Base-by-base conservation (phyloP, 1,140 invertebrate species). In the Bombus huntii region DNA sequence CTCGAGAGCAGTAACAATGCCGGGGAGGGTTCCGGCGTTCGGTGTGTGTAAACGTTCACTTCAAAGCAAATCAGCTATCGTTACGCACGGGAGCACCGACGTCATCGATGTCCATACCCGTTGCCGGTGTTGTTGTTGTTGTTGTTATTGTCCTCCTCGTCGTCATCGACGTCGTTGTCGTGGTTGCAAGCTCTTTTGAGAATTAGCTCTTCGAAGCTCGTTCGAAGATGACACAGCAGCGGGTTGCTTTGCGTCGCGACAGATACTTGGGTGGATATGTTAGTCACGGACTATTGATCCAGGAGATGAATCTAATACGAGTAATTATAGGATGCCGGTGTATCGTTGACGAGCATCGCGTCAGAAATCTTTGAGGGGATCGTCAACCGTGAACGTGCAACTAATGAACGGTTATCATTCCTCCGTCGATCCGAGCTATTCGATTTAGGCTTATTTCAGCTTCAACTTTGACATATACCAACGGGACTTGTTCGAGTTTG, bases 11-110 rank as follows among this genome's bases (percentile, higher is more conserved):
- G 86, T 73, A 83, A 85, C 88, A 87, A 80, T 80, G 65, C 18
- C 65, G 81, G 47, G 65, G 59, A 86, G 83, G 86, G 87, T 86
- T 59, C 47, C 34, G 57, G 66, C 70, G 68, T 71, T 82, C 75
- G 86, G 79, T 74, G 85, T 68, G 80, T 84, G 82, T 89, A 89
- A 89, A 87, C 88, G 88, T 90, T 86, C 88, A 82, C 86, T 91
- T 91, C 90, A 91, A 91, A 91, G 90, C 81, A 59, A 91, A 88
- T 85, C 81, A 77, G 76, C 76, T 77, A 85, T 90, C 81, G 89
- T 91, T 84, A 90, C 83, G 86, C 89, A 91, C 87, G 86, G 87
- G n/a, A 71, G 87, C 89, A 76, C 59, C 86, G 86, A 80, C 85
- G 89, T 81, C 88, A 81, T 68, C 86, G 77, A 65, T 79, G 78